Conservation (phyloP, 2,113 vertebrate genomes). For the Calyptomena viridis region DNA sequence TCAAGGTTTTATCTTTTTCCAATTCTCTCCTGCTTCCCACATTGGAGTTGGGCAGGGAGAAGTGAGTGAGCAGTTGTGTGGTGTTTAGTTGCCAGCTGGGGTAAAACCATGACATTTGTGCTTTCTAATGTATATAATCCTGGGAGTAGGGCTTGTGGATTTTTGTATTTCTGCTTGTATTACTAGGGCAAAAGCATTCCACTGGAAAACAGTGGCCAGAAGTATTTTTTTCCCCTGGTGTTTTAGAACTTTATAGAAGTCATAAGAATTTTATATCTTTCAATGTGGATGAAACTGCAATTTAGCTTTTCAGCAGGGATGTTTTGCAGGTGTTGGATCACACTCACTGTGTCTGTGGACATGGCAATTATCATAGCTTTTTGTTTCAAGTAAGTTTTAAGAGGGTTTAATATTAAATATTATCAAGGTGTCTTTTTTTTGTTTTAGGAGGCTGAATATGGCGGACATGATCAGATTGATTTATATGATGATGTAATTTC, state of each 20-base stretch:
- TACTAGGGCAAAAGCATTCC: not conserved
- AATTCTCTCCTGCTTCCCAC: not conserved
- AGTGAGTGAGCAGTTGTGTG: not conserved
- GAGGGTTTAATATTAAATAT: not conserved
- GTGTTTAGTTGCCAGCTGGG: not conserved
- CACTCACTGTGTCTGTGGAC: not conserved
- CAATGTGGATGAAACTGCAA: not conserved
- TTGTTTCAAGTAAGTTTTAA: not conserved
- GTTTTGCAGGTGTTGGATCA: not conserved
- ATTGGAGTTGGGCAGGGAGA: not conserved
- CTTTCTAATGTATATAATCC: not conserved
- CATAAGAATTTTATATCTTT: not conserved
- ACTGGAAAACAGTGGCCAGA: not conserved
- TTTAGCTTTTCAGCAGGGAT: not conserved
- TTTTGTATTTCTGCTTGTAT: not conserved
- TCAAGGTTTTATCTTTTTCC: not conserved
- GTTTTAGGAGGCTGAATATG: conserved; percentile 93
- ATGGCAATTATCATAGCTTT: not conserved
- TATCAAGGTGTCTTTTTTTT: conserved; percentile 51
- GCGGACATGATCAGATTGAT: conserved; percentile 96
- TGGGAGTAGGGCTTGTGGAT: not conserved
- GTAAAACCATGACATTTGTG: not conserved
- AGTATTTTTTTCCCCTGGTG: not conserved
- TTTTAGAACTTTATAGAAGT: not conserved
- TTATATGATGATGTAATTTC: conserved; percentile 98